These are phyloP conservation scores for Sebastes reedi DNA, from an alignment of 2,797 vertebrate species.

Conservation along the genomic window DNA sequence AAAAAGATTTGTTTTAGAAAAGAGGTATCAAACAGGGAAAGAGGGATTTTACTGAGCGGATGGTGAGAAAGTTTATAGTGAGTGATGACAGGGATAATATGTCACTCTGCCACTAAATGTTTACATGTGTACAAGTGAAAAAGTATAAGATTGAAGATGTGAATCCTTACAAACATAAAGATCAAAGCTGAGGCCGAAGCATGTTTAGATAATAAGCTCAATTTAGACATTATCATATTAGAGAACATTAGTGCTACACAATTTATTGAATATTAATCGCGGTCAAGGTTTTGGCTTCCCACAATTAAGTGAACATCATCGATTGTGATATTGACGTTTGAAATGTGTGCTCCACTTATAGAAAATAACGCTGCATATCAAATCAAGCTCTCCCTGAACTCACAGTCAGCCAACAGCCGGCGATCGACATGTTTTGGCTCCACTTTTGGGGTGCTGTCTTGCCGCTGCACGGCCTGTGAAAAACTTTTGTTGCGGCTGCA, in stretches of 20 bases:
- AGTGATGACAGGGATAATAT: background rate
- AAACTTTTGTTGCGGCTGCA: too few relatives aligned
- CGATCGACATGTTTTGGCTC: too few relatives aligned
- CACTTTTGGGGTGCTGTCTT: too few relatives aligned
- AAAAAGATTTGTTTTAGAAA: background rate
- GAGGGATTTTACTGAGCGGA: slow-evolving; percentile 47
- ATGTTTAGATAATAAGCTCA: background rate
- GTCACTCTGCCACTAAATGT: background rate
- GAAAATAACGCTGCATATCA: too few relatives aligned
- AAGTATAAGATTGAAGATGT: slow-evolving; percentile 10
- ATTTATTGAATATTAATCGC: too few relatives aligned
- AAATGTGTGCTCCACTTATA: too few relatives aligned
- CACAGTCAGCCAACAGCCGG: too few relatives aligned
- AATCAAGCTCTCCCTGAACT: too few relatives aligned
- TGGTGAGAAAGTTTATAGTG: background rate
- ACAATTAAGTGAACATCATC: too few relatives aligned
- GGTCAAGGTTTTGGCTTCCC: too few relatives aligned
- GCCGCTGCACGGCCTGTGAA: too few relatives aligned
- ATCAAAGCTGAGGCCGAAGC: slow-evolving; percentile 14
- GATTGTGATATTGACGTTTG: too few relatives aligned
- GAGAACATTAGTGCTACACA: background rate
- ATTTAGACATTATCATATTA: background rate
- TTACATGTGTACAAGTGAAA: slow-evolving; percentile 14
- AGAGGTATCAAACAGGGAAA: slow-evolving; percentile 34
- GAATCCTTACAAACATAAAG: background rate